Evolutionary conservation across 1,140 invertebrate species (phyloP), one percentile per base, ranked within the genome.

Genomic region (Mizuhopecten yessoensis): DNA sequence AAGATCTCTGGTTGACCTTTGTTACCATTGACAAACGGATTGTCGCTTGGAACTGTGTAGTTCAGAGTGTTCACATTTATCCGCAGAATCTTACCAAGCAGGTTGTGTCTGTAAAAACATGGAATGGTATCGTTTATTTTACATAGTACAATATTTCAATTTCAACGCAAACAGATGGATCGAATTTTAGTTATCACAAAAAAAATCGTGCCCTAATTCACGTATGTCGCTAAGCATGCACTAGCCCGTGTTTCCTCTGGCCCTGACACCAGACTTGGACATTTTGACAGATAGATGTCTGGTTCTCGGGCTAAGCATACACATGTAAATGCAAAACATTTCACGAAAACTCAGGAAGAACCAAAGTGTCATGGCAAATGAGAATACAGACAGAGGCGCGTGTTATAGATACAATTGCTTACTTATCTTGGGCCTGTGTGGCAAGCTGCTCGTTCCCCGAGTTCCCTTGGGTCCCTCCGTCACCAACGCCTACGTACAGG

Each of bases 401-500:
- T 57, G 17, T 20, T 20, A 17, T 57, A 20, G 13, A 7, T 39
- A 39, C 13, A 39, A n/a, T 7, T 49, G 34, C 88, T 42, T 93
- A 95, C 94, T 88, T 91, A 90, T 94, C 93, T 89, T 95, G 94
- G 0, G 92, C 91, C 49, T 91, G 42, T 36, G 88, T 89, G 0
- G 90, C 23, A 7, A 75, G 23, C 57, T 93, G 92, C 45, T 94
- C 94, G 33, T 93, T 93, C 20, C 57, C 90, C 33, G 45, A n/a
- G 10, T 49, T 33, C 3, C 42, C 29, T 0, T 34, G 34, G 20
- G 89, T 33, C 1, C 94, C 94, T 34, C 94, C 94, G 86, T 95
- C 94, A 0, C 94, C 94, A 10, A 94, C 36, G 33, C 93, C 94
- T 23, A 94, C 86, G 87, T 94, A 95, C n/a, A 95, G 91, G 34